Evolutionary conservation across 2,888 invertebrate genomes (phyloP).

Genomic region (Drosophila nigricruria): DNA sequence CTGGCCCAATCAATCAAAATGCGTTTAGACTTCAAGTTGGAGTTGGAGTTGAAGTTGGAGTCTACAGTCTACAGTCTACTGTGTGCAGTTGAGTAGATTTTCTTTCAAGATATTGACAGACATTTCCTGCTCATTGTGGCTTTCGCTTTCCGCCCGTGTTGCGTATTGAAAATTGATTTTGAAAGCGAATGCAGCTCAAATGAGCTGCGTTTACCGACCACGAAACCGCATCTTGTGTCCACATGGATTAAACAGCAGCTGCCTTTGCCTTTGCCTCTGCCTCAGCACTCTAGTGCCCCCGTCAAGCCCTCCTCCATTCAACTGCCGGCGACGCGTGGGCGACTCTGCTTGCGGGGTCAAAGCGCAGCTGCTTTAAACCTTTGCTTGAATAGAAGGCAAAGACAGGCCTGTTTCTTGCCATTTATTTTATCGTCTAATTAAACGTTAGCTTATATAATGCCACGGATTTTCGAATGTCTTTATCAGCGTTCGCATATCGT

Average conservation of each 20-base stretch:
- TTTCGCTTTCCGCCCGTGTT: conserved; percentile 63
- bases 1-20: conserved; percentile 69
- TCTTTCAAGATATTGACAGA: conserved; percentile 63
- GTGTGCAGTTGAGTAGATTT: conserved; percentile 19
- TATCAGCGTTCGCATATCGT: conserved; percentile 46
- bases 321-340: conserved; percentile 43
- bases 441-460: conserved; percentile 48
- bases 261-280: conserved; percentile 6
- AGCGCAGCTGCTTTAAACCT: conserved; percentile 28
- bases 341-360: conserved; percentile 34
- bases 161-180: conserved; percentile 70
- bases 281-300: background rate
- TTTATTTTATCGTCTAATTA: conserved; percentile 55
- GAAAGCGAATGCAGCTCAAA: conserved; percentile 61
- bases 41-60: conserved; percentile 2
- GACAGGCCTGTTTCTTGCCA: conserved; percentile 15
- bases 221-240: conserved; percentile 56
- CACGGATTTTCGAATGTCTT: conserved; percentile 51
- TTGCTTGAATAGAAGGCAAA: conserved; percentile 4
- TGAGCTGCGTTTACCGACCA: conserved; percentile 21
- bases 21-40: conserved; percentile 3
- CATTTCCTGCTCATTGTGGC: conserved; percentile 69
- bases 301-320: background rate
- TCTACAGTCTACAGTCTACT: conserved; percentile 1
- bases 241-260: conserved; percentile 48